Base-by-base conservation (phyloP, 2,113 vertebrate genomes). In the Dicerorhinus sumatrensis region DNA sequence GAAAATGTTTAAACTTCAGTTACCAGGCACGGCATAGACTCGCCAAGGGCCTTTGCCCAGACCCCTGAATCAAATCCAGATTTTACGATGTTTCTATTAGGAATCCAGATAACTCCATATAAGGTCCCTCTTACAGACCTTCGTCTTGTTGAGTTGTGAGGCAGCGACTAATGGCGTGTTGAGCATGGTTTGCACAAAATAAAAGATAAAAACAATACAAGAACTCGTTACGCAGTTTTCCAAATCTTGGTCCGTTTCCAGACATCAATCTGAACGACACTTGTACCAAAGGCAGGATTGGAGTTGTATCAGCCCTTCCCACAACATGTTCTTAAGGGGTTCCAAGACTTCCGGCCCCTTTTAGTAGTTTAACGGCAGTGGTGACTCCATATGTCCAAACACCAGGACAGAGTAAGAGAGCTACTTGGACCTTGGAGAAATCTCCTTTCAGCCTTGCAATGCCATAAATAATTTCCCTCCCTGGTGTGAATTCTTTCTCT, bases 361-460 rank as follows among this genome's bases (percentile, higher is more conserved):
- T 73, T 83, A 83, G 89, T 94, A 90, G 82, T 96, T 95, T 89
- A 87, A 27, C 75, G 85, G 89, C 25, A 94, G 48, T 14, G 91
- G 77, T 75, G 65, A 63, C 42, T 93, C 90, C 94, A 94, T 95
- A 97, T 97, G 96, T 90, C 94, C 79, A 94, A 92, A 96, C 89
- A 90, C 79, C 67, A 76, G 93, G 83, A 54, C 25, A 39, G 29
- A 83, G 91, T 83, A 60, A 82, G 60, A 79, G 65, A 94, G 92
- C 90, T 60, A 82, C 87, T 65, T 84, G 29, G 58, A 63, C n/a
- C 48, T 60, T 70, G 73, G 63, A 94, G 60, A 94, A 72, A 86
- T 56, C 69, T 91, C 70, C 89, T 89, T 97, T 86, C 85, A 89
- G 86, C 62, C 75, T 84, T 89, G 85, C 51, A 87, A 95, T 94